phyloP scores from a whole-genome alignment of 2,888 invertebrate species.

The Parnassius orleans region DNA sequence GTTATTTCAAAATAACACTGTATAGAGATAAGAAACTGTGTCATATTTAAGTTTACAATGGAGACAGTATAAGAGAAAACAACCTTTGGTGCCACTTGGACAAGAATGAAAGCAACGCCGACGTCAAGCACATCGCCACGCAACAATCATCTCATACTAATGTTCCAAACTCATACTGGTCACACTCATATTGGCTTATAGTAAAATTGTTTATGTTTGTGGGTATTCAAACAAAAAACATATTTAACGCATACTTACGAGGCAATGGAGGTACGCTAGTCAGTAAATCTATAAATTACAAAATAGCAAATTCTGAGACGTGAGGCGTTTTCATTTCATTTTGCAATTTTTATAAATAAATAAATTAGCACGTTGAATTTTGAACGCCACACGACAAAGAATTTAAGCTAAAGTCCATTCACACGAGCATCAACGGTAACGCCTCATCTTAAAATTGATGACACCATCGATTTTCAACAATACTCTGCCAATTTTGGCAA shows the following conservation, averaged over 20 bases:
- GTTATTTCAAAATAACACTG: too few relatives aligned
- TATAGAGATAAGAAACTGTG: too few relatives aligned
- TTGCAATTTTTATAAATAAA: background rate
- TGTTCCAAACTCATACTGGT: too few relatives aligned
- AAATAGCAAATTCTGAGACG: background rate
- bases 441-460: background rate
- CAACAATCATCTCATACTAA: too few relatives aligned
- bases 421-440: background rate
- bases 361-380: background rate
- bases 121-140: too few relatives aligned
- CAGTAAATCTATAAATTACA: slow-evolving; percentile 1
- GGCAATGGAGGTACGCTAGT: slow-evolving; percentile 14
- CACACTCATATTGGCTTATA: background rate
- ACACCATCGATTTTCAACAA: too few relatives aligned
- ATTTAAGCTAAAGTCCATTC: background rate
- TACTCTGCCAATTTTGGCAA: too few relatives aligned
- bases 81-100: too few relatives aligned
- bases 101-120: too few relatives aligned
- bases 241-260: slow-evolving; percentile 4
- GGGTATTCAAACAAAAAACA: slow-evolving; percentile 10
- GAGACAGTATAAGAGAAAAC: too few relatives aligned
- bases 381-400: background rate
- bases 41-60: too few relatives aligned
- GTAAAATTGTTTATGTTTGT: slow-evolving; percentile 7
- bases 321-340: background rate